These are phyloP conservation scores for Eupithecia vulgata DNA, from an alignment of 2,888 invertebrate species.

Conservation along the genomic window DNA sequence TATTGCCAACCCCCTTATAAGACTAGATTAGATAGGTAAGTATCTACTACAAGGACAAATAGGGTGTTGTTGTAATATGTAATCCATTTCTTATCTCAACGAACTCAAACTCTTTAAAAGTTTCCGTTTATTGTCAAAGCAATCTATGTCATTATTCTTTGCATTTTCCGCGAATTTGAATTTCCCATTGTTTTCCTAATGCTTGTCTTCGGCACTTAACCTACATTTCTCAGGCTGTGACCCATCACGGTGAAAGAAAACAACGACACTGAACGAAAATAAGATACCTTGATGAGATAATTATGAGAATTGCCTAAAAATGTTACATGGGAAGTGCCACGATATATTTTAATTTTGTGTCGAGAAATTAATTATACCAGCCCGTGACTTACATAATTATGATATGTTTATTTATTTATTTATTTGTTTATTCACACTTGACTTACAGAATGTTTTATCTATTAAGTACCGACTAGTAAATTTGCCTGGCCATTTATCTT, in stretches of 20 bases:
- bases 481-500: background rate
- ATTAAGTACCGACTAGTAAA: background rate
- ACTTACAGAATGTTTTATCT: too few species aligned
- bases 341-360: background rate
- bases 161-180: constrained; percentile 28
- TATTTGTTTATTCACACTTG: too few species aligned
- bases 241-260: constrained; percentile 40
- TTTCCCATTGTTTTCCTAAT: constrained; percentile 39
- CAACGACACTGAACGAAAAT: constrained; percentile 40
- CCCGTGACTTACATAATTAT: background rate
- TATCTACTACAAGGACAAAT: too few species aligned
- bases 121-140: constrained; percentile 7
- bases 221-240: constrained; percentile 37
- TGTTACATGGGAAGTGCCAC: background rate
- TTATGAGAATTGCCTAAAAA: background rate
- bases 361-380: background rate
- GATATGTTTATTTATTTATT: too few species aligned
- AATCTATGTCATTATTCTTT: constrained; percentile 21
- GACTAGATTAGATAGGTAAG: too few species aligned
- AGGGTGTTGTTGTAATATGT: background rate
- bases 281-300: constrained; percentile 50
- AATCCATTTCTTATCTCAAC: background rate
- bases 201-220: constrained; percentile 39
- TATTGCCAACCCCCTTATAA: background rate
- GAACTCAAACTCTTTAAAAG: background rate